Percentiles rank a stretch among this genome's conserved stretches.
Conservation (phyloP, 2,797 vertebrate genomes). For the Artibeus lituratus region DNA sequence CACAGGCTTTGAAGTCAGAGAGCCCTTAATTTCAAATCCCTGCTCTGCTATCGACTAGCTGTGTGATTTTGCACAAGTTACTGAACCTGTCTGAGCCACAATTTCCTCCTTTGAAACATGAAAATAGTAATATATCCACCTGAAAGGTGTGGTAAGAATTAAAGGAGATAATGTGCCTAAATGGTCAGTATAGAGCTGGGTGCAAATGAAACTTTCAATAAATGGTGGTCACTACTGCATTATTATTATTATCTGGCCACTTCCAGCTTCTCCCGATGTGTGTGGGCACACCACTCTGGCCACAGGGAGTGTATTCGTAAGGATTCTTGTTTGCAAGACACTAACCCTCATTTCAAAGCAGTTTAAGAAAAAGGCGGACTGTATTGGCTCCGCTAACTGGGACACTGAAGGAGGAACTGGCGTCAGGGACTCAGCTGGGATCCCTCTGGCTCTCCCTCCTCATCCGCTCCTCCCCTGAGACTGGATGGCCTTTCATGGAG, state of each 20-base stretch:
- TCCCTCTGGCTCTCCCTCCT: not conserved
- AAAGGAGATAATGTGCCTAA: not conserved
- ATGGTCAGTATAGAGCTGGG: not conserved
- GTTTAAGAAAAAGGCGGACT: not conserved
- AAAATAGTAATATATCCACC: not conserved
- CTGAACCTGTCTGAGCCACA: not conserved
- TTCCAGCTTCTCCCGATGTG: not conserved
- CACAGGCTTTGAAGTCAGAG: not conserved
- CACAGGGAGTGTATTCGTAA: not conserved
- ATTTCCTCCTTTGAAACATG: not conserved
- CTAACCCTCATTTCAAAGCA: not conserved
- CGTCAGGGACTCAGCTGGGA: not conserved
- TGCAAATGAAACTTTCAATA: not conserved
- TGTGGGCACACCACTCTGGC: not conserved
- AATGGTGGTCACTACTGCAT: not conserved
- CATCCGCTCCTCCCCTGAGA: not conserved
- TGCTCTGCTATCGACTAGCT: not conserved
- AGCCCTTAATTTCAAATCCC: not conserved
- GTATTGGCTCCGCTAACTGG: not conserved
- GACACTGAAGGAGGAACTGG: not conserved
- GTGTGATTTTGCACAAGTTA: not conserved
- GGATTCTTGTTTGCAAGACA: slow-evolving; percentile 13
- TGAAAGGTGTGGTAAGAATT: not conserved
- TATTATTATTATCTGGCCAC: not conserved
- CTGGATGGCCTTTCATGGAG: not conserved